Evolutionary conservation across 1,140 invertebrate species (phyloP).

Genomic region (Melanaphis sacchari): DNA sequence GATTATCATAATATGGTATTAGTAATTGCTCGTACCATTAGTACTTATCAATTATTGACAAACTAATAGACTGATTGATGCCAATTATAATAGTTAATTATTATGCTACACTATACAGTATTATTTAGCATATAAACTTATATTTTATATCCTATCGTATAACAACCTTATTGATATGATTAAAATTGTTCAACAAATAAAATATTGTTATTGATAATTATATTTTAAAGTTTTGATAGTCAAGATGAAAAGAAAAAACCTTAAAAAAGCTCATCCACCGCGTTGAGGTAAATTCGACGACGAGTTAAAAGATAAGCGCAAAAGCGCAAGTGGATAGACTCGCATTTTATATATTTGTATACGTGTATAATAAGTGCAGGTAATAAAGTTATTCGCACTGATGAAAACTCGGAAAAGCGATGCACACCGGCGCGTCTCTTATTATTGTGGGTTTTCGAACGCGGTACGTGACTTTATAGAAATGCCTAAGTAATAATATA

Average conservation of each 20-base stretch:
- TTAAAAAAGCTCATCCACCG: neutral
- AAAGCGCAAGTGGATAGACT: neutral
- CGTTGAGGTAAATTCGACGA: neutral
- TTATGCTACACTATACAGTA: neutral
- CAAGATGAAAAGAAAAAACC: neutral
- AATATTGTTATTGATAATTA: neutral
- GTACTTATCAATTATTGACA: neutral
- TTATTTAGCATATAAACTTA: neutral
- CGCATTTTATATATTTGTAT: neutral
- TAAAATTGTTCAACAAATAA: too few species aligned
- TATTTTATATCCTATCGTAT: neutral
- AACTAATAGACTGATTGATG: neutral
- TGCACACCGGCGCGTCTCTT: neutral
- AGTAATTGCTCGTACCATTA: neutral
- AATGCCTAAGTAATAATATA: neutral
- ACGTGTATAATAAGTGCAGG: neutral
- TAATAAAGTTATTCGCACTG: neutral
- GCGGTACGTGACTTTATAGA: neutral
- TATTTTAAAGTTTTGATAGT: neutral
- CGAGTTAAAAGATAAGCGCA: neutral
- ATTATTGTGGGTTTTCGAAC: neutral
- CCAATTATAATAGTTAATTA: neutral
- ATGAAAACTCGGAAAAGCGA: neutral
- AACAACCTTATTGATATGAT: too few species aligned
- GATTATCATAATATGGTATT: neutral